phyloP scores from a whole-genome alignment of 2,888 invertebrate species.

The Notodonta dromedarius region DNA sequence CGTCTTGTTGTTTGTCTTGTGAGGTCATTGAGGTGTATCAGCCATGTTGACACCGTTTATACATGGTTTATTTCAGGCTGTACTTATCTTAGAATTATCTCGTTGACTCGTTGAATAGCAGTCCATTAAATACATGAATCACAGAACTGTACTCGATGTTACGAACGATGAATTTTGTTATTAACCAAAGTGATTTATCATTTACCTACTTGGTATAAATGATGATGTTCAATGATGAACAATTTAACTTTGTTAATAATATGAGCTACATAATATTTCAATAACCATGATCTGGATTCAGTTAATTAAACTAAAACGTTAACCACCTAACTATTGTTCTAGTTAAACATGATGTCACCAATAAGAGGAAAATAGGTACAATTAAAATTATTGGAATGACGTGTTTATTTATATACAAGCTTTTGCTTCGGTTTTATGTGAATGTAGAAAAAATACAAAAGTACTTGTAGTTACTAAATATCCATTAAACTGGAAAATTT shows the following conservation, averaged over 20 bases:
- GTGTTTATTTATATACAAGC: neutral
- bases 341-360: constrained; percentile 3
- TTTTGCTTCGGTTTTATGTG: neutral
- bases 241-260: no score
- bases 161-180: neutral
- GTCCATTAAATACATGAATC: constrained; percentile 10
- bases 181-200: no score
- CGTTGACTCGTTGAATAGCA: constrained; percentile 21
- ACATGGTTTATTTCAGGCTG: constrained; percentile 13
- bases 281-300: neutral
- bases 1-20: constrained; percentile 14
- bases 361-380: neutral
- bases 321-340: neutral
- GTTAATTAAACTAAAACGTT: neutral
- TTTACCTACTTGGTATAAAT: no score
- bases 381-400: neutral
- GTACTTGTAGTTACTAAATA: neutral
- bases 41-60: constrained; percentile 13
- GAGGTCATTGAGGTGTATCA: constrained; percentile 15
- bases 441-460: constrained; percentile 6
- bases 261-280: no score
- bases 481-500: constrained; percentile 9
- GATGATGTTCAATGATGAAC: no score
- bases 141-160: neutral
- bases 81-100: constrained; percentile 17